Evolutionary conservation across 37 sponge, comb jelly and placozoan genomes (phyloP).

Genomic region (Spongilla lacustris): DNA sequence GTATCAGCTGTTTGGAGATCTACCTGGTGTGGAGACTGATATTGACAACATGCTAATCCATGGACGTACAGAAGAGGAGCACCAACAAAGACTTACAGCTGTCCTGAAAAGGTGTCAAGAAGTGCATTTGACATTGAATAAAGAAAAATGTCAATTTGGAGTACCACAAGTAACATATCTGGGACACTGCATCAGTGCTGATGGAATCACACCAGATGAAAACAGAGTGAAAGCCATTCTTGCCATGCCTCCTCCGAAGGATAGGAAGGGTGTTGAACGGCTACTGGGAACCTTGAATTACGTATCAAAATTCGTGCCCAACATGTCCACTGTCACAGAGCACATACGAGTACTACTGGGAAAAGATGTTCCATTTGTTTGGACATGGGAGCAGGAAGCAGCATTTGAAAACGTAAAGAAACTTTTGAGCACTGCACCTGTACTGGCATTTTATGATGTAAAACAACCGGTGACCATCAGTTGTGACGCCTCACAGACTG

Average conservation of each 20-base stretch:
- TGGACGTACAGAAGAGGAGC: slow-evolving; percentile 3
- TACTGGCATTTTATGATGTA: slow-evolving; percentile 43
- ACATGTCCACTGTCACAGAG: slow-evolving; percentile 29
- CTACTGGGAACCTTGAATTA: slow-evolving; percentile 51
- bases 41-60: slow-evolving; percentile 35
- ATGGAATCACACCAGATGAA: too few species aligned
- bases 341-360: slow-evolving; percentile 43
- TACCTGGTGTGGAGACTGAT: slow-evolving; percentile 32
- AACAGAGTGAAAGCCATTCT: slow-evolving; percentile 32
- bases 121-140: too few species aligned
- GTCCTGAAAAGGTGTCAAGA: slow-evolving; percentile 4
- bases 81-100: neutral
- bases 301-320: slow-evolving; percentile 55
- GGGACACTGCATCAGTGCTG: neutral
- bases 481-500: slow-evolving; percentile 52
- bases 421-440: slow-evolving; percentile 28
- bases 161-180: too few species aligned
- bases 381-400: slow-evolving; percentile 33
- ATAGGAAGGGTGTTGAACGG: slow-evolving; percentile 45
- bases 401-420: slow-evolving; percentile 41
- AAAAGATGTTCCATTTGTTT: slow-evolving; percentile 42
- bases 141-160: too few species aligned
- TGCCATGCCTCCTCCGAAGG: slow-evolving; percentile 53
- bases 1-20: slow-evolving; percentile 28
- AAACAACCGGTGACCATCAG: slow-evolving; percentile 23